A percentile compares a stretch with the other conserved stretches of the same genome.
Conservation (phyloP, 2,888 invertebrate genomes). For the Caenorhabditis virilis region DNA sequence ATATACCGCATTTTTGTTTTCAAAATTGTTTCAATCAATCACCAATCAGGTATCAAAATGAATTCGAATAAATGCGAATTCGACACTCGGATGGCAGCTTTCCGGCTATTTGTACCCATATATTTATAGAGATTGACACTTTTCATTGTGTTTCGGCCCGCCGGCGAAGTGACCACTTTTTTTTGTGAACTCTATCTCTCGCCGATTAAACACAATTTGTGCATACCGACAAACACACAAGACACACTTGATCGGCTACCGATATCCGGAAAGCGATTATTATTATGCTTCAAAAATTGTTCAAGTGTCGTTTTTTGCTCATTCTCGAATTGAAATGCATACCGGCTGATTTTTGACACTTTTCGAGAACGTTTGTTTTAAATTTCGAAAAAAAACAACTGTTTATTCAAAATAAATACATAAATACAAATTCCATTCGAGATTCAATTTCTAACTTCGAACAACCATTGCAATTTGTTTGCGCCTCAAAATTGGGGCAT, state of each 20-base stretch:
- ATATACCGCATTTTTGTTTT: no score
- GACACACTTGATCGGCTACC: constrained; percentile 29
- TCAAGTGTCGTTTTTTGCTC: no score
- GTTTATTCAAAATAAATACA: not conserved
- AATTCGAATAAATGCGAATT: no score
- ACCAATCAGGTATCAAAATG: no score
- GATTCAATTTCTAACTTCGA: constrained; percentile 6
- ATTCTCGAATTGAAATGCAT: no score
- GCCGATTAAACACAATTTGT: constrained; percentile 29
- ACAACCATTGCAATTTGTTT: constrained; percentile 35
- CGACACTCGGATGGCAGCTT: constrained; percentile 29
- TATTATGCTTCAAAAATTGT: constrained; percentile 33
- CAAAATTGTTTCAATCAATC: no score
- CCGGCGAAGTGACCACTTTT: not conserved
- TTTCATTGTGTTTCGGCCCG: constrained; percentile 35
- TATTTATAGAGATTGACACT: constrained; percentile 48
- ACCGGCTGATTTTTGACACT: no score
- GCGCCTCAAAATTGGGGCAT: constrained; percentile 25
- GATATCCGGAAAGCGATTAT: constrained; percentile 36
- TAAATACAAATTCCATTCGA: not conserved
- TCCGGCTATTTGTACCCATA: constrained; percentile 43
- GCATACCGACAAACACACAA: constrained; percentile 8
- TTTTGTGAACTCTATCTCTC: not conserved
- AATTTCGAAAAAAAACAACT: no score
- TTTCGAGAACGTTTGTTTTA: constrained; percentile 8